These are phyloP conservation scores for Ephydatia muelleri DNA, from an alignment of 37 sponge, comb jelly and placozoan genomes.

Conservation along the genomic window DNA sequence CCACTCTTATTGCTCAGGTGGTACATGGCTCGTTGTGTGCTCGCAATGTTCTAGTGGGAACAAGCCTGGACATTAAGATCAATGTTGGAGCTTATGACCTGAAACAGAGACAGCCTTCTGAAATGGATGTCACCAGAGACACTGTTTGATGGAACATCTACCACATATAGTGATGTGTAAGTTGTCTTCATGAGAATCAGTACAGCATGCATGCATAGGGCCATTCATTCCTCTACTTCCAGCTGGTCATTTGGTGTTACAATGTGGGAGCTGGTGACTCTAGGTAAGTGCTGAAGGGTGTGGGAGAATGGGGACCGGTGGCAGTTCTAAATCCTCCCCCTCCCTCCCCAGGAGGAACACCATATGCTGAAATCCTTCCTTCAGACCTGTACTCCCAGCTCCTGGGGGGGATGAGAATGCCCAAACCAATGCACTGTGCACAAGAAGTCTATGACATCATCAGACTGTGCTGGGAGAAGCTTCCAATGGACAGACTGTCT, in stretches of 20 bases:
- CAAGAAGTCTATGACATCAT: slow-evolving; percentile 70
- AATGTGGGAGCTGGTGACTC: slow-evolving; percentile 78
- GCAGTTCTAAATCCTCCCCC: not conserved
- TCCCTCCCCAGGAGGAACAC: slow-evolving; percentile 44
- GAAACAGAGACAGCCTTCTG: slow-evolving; percentile 10
- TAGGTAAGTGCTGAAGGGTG: slow-evolving; percentile 32
- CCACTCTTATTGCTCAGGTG: slow-evolving; percentile 28
- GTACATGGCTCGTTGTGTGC: slow-evolving; percentile 74
- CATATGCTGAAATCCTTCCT: slow-evolving; percentile 44
- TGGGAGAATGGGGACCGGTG: not conserved
- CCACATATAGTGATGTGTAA: slow-evolving; percentile 75
- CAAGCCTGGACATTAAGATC: slow-evolving; percentile 68
- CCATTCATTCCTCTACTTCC: not conserved
- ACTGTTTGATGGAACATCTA: slow-evolving; percentile 37
- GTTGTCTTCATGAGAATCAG: slow-evolving; percentile 1
- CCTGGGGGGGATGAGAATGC: slow-evolving; percentile 59
- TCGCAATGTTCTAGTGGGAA: slow-evolving; percentile 72
- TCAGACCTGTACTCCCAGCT: slow-evolving; percentile 52
- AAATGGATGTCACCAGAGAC: slow-evolving; percentile 78
- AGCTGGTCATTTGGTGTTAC: slow-evolving; percentile 80
- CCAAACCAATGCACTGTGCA: slow-evolving; percentile 57
- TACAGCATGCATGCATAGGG: not conserved
- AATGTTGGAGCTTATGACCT: slow-evolving; percentile 59
- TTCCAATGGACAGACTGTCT: slow-evolving; percentile 44
- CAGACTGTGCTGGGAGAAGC: slow-evolving; percentile 55